Evolutionary conservation across 2,797 vertebrate species (phyloP), one percentile per base, ranked within the genome.

Genomic region (Rousettus madagascariensis): DNA sequence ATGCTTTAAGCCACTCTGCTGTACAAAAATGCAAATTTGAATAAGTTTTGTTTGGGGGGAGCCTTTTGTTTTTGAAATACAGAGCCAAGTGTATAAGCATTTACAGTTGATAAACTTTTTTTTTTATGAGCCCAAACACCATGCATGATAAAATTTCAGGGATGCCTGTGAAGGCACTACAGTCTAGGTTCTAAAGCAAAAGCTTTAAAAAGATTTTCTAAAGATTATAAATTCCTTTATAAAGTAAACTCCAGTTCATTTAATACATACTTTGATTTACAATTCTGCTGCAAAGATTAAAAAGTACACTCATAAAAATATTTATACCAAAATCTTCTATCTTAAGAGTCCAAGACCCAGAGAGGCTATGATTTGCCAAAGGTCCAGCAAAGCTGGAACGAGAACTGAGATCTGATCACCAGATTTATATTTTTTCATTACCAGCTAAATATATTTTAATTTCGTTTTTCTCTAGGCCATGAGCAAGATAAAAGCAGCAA

Each of bases 391-490:
- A 79, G 16, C 30, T 72, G 43, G 36, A 84, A 94, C 55, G 16
- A 87, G 17, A 92, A 75, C 41, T 57, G 26, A 90, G 15, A 20
- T 65, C 49, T 95, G 75, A 90, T 69, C 3, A 84, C 28, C 41
- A 91, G 86, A 74, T 89, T 94, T 86, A 22, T 49, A 72, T 33
- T 91, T 92, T 90, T 91, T 65, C 43, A 94, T 66, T 65, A 78
- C 41, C 36, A 59, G 20, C 43, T 87, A 94, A 94, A 94, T 86
- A 68, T 22, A 26, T 28, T 75, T 71, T 71, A 33, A 86, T 65
- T 90, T 78, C 6, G 77, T 78, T 86, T 91, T 74, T 69, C 57
- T 95, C 43, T 51, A 57, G 82, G 26, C 6, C 68, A 78, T 3
- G 8, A 8, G 65, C 53, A 84, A 69, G 36, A 66, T 65, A 83